These are phyloP conservation scores for Drosophila lini DNA, from an alignment of 1,140 invertebrate species.

Conservation along the genomic window DNA sequence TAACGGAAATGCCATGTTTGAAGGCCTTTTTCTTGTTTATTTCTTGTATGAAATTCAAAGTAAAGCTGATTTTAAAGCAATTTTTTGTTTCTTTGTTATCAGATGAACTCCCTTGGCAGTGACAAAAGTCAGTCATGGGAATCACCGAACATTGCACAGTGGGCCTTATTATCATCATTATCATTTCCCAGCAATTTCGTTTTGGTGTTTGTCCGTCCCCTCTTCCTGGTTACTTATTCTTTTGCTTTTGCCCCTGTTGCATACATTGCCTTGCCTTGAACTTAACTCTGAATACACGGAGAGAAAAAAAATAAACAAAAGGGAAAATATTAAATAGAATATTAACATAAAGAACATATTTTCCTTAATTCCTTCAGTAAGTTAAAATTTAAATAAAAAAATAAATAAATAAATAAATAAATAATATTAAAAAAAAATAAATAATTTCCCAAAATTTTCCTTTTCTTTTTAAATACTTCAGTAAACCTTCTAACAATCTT, in stretches of 20 bases:
- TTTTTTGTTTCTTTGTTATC: conserved; percentile 4
- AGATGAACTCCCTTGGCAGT: conserved; percentile 15
- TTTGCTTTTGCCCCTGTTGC: conserved; percentile 5
- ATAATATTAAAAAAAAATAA: too few relatives aligned
- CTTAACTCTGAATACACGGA: conserved; percentile 4
- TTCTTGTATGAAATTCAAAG: neutral
- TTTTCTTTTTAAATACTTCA: too few relatives aligned
- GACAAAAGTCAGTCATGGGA: conserved; percentile 18
- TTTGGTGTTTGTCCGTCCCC: conserved; percentile 4
- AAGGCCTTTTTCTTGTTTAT: neutral
- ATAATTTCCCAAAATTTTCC: too few relatives aligned
- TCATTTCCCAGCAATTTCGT: conserved; percentile 17
- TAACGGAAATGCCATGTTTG: neutral
- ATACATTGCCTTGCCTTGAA: conserved; percentile 26
- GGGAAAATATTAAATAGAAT: too few relatives aligned
- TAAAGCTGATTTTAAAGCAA: conserved; percentile 1
- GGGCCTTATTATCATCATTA: conserved; percentile 7
- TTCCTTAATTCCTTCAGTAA: too few relatives aligned
- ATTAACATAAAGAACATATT: too few relatives aligned
- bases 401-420: too few relatives aligned
- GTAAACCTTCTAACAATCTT: neutral
- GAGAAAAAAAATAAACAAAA: neutral
- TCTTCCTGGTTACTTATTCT: conserved; percentile 29
- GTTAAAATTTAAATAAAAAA: too few relatives aligned
- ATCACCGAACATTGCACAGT: conserved; percentile 7